Conservation (phyloP, 2,888 invertebrate species). For the Caenorhabditis sinica region DNA sequence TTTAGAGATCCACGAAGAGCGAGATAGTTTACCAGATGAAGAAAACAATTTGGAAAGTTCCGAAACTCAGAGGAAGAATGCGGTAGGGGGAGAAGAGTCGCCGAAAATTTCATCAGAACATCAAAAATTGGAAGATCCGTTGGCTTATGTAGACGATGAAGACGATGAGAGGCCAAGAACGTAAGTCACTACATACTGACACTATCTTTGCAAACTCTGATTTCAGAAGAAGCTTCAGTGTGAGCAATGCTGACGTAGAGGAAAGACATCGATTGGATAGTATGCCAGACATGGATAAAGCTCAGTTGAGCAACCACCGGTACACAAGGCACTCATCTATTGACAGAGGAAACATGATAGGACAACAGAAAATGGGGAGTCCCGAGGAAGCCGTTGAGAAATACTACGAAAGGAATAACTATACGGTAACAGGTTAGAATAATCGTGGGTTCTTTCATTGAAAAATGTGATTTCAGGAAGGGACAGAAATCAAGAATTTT, state of each 20-base stretch:
- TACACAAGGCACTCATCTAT: constrained; percentile 53
- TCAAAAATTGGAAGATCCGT: constrained; percentile 34
- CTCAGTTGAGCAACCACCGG: constrained; percentile 28
- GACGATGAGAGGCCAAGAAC: constrained; percentile 41
- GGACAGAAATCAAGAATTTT: constrained; percentile 47
- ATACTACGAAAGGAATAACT: constrained; percentile 61
- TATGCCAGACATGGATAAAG: constrained; percentile 18
- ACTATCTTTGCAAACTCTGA: background rate
- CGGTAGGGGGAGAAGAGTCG: constrained; percentile 17
- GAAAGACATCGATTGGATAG: constrained; percentile 36
- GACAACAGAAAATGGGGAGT: background rate
- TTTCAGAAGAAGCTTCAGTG: constrained; percentile 52
- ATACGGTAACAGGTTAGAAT: constrained; percentile 52
- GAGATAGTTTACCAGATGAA: constrained; percentile 57
- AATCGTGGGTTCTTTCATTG: too few relatives aligned
- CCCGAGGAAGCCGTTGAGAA: constrained; percentile 54
- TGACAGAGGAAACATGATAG: constrained; percentile 20
- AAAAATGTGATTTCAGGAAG: constrained; percentile 15
- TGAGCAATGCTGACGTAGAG: constrained; percentile 39
- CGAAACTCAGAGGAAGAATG: constrained; percentile 25
- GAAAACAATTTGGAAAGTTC: constrained; percentile 29
- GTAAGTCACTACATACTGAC: constrained; percentile 6
- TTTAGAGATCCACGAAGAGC: constrained; percentile 57
- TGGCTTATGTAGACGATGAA: constrained; percentile 38
- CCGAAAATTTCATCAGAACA: constrained; percentile 18